Evolutionary conservation across 2,113 vertebrate genomes (phyloP).

Genomic region (Capreolus pygargus): DNA sequence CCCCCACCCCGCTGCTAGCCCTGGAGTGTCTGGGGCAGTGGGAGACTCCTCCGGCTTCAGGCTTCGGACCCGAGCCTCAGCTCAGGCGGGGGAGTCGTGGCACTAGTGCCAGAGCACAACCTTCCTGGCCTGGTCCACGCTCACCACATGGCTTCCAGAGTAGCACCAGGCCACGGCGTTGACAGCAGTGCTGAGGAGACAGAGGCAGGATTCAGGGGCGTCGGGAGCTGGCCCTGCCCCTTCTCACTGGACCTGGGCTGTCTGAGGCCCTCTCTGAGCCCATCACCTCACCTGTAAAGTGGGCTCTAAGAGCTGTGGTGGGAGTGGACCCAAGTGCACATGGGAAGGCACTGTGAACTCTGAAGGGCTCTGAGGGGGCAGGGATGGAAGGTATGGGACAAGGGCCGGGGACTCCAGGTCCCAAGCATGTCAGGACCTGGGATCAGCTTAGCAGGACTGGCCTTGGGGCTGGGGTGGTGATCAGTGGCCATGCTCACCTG

Average conservation of each 20-base stretch:
- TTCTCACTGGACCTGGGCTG: background rate
- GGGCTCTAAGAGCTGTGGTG: background rate
- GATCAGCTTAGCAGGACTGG: background rate
- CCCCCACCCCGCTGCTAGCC: background rate
- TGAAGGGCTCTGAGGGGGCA: background rate
- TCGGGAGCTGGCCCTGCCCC: background rate
- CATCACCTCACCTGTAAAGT: background rate
- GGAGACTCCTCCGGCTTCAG: background rate
- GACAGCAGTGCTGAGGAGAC: slow-evolving; percentile 80
- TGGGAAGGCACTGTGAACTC: background rate
- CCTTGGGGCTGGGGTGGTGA: background rate
- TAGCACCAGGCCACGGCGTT: slow-evolving; percentile 89
- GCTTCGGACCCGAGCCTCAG: background rate
- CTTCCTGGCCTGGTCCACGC: slow-evolving; percentile 86
- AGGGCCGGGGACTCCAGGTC: background rate
- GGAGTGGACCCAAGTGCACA: background rate
- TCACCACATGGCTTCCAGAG: slow-evolving; percentile 86
- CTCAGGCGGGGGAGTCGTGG: background rate
- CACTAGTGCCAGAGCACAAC: slow-evolving; percentile 87
- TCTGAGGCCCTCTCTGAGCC: background rate
- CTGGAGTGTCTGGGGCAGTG: background rate
- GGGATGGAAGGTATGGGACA: background rate
- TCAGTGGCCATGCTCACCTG: slow-evolving; percentile 77
- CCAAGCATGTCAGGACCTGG: background rate
- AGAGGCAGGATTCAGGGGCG: background rate